Conservation (phyloP, 30 jellyfish, hydroid and myxozoan genomes). For the Hydra vulgaris region DNA sequence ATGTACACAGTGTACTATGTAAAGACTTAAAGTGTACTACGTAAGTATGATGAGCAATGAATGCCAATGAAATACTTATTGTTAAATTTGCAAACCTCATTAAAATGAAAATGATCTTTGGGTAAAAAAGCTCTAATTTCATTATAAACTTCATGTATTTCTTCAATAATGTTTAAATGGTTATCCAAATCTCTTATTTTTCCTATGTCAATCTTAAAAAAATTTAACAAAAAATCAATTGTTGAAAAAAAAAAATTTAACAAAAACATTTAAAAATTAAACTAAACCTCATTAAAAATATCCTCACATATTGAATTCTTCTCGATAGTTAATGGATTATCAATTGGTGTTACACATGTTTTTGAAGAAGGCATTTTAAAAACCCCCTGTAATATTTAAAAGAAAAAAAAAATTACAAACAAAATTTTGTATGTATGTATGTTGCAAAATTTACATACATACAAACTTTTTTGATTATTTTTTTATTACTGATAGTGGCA, state of each 20-base stretch:
- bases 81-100: no score
- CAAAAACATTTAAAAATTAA: neutral
- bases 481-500: no score
- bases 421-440: no score
- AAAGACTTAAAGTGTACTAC: no score
- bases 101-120: slow-evolving; percentile 54
- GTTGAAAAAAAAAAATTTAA: neutral
- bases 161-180: slow-evolving; percentile 69
- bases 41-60: no score
- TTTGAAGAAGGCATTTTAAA: neutral
- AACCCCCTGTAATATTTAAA: neutral
- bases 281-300: neutral
- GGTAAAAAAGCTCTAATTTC: slow-evolving; percentile 45
- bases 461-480: no score
- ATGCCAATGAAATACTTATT: no score
- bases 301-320: neutral
- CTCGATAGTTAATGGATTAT: neutral
- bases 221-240: neutral
- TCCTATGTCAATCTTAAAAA: slow-evolving; percentile 45
- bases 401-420: no score
- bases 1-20: no score
- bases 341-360: neutral
- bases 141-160: slow-evolving; percentile 68
- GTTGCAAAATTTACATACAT: no score
- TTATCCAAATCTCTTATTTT: slow-evolving; percentile 50